Base-by-base conservation (phyloP, 2,797 vertebrate species). In the Tenualosa thibaudeaui region DNA sequence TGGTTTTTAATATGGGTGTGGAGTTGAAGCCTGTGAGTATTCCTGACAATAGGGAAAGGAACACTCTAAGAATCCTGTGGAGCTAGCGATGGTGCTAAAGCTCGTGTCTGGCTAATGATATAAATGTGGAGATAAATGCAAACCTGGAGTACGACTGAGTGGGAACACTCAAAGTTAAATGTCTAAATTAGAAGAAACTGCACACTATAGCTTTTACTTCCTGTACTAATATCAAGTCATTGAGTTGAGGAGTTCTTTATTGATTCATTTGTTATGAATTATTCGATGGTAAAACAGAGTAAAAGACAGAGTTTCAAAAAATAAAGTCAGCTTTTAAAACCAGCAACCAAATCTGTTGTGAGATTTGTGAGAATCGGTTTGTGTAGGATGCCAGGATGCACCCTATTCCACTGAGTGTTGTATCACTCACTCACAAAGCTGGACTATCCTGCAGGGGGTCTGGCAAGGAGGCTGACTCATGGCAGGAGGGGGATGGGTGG, bases 401-500 rank as follows among this genome's bases (percentile, higher is more conserved):
- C 50, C 50, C 46, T 65, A 46, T 65, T 56, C 82, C 13, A 68
- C 62, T 88, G 85, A 86, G 85, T 88, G 82, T 71, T 85, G 82
- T 83, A 83, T 71, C 86, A 68, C 50, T 58, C 51, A 31, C 50
- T 51, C 62, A 83, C 82, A 84, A 17, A 58, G 54, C 81, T 51
- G 84, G 86, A 81, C 89, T 85, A 85, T 81, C 83, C 88, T 86
- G 40, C 65, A 87, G 86, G 82, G 88, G 86, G 84, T 84, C 50
- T 75, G 81, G 62, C 82, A 84, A 82, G 83, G 81, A 81, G 84
- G 68, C 37, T 78, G 84, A 81, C 85, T 65, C 51, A 82, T 84
- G 84, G 83, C 86, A 84, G 81, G 85, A 84, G 85, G 86, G 75
- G 56, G 87, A 81, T 68, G n/a, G 49, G 82, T 43, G 24, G 24